phyloP scores from a whole-genome alignment of 2,888 invertebrate genomes.

The Galeopsomyia nigrocyanea region DNA sequence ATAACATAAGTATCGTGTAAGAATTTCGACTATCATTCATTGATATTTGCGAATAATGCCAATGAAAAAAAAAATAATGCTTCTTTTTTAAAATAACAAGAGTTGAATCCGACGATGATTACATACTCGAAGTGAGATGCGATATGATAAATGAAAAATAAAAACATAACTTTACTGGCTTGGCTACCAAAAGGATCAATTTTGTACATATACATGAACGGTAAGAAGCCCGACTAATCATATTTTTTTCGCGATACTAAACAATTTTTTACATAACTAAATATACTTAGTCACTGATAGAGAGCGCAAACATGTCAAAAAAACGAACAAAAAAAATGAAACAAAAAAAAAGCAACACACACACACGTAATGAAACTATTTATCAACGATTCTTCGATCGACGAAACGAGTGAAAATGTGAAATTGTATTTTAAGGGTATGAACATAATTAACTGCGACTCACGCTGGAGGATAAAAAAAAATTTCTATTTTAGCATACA shows the following conservation, averaged over 20 bases:
- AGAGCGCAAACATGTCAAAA: slow-evolving; percentile 8
- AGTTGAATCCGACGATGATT: too few relatives aligned
- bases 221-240: not conserved
- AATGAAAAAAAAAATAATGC: too few relatives aligned
- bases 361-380: not conserved
- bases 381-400: not conserved
- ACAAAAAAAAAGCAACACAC: slow-evolving; percentile 11
- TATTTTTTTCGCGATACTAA: slow-evolving; percentile 18
- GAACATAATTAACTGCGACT: slow-evolving; percentile 7
- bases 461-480: slow-evolving; percentile 9
- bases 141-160: too few relatives aligned
- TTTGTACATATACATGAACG: not conserved
- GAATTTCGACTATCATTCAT: too few relatives aligned
- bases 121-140: too few relatives aligned
- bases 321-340: not conserved
- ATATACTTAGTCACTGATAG: slow-evolving; percentile 3
- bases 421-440: slow-evolving; percentile 2
- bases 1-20: too few relatives aligned
- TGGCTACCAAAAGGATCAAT: not conserved
- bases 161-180: too few relatives aligned
- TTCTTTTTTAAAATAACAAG: too few relatives aligned
- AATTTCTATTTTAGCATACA: slow-evolving; percentile 27
- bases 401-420: slow-evolving; percentile 2
- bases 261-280: slow-evolving; percentile 14
- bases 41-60: too few relatives aligned